Conservation (phyloP, 1,140 invertebrate species). For the Magallana gigas region DNA sequence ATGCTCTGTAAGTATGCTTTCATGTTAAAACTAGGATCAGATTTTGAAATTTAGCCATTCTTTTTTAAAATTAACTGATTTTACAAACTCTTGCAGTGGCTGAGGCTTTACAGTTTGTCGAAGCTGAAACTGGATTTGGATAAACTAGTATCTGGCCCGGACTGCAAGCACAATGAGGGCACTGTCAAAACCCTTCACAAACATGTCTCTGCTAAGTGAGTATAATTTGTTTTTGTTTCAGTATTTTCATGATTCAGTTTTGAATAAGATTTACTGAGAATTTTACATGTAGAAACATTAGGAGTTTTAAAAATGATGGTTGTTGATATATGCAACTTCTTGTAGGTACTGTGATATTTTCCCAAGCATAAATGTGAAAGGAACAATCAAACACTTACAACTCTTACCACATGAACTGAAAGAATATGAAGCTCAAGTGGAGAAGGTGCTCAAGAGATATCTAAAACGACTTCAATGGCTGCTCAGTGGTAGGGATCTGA, state of each 20-base stretch:
- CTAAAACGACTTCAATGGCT: slow-evolving; percentile 78
- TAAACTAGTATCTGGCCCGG: slow-evolving; percentile 77
- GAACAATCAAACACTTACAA: slow-evolving; percentile 78
- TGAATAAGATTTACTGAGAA: no score
- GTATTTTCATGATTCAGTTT: no score
- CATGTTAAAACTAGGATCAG: no score
- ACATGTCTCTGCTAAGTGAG: slow-evolving; percentile 78
- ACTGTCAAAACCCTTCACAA: slow-evolving; percentile 76
- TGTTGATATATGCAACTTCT: background rate
- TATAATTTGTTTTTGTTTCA: background rate
- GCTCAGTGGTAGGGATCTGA: slow-evolving; percentile 73
- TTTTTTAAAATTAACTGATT: no score
- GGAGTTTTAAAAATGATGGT: no score
- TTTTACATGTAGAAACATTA: no score
- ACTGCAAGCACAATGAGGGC: slow-evolving; percentile 77
- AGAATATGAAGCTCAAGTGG: slow-evolving; percentile 76
- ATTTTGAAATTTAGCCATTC: no score
- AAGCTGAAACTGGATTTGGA: slow-evolving; percentile 78
- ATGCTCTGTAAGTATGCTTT: no score
- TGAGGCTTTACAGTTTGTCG: slow-evolving; percentile 75
- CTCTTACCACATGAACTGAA: slow-evolving; percentile 77
- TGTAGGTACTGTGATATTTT: slow-evolving; percentile 78
- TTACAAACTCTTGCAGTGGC: slow-evolving; percentile 72
- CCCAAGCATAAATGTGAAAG: slow-evolving; percentile 78
- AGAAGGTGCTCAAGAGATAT: slow-evolving; percentile 74